Evolutionary conservation across 1,140 invertebrate genomes (phyloP).

Genomic region (Ceratitis capitata): DNA sequence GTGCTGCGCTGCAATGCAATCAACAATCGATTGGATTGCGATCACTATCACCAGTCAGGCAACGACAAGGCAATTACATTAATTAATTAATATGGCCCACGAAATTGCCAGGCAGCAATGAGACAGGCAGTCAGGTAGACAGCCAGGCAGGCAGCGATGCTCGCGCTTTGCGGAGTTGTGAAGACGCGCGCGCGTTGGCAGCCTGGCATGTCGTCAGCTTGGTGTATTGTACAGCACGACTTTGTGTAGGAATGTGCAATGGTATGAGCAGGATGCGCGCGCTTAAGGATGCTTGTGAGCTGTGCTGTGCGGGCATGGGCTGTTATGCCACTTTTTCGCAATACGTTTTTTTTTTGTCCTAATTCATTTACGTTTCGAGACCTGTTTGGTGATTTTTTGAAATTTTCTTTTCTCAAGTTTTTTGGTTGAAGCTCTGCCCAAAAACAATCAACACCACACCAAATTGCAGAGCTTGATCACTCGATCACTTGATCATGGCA

Average conservation of each 20-base stretch:
- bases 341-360: not conserved
- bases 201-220: slow-evolving; percentile 27
- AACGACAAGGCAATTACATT: slow-evolving; percentile 65
- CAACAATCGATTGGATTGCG: slow-evolving; percentile 52
- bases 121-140: not conserved
- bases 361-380: no score
- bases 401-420: not conserved
- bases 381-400: not conserved
- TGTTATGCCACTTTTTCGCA: not conserved
- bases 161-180: not conserved
- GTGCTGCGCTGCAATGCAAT: slow-evolving; percentile 29
- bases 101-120: slow-evolving; percentile 25
- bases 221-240: not conserved
- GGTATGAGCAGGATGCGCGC: slow-evolving; percentile 24
- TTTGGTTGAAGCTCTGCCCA: not conserved
- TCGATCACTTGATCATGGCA: not conserved
- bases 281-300: not conserved
- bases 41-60: slow-evolving; percentile 59
- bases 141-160: no score
- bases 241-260: slow-evolving; percentile 21
- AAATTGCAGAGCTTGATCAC: slow-evolving; percentile 8
- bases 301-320: no score
- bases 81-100: slow-evolving; percentile 59
- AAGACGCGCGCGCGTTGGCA: not conserved
- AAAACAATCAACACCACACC: slow-evolving; percentile 31